Evolutionary conservation across 2,888 invertebrate species (phyloP).

Genomic region (Nudaria mundana): DNA sequence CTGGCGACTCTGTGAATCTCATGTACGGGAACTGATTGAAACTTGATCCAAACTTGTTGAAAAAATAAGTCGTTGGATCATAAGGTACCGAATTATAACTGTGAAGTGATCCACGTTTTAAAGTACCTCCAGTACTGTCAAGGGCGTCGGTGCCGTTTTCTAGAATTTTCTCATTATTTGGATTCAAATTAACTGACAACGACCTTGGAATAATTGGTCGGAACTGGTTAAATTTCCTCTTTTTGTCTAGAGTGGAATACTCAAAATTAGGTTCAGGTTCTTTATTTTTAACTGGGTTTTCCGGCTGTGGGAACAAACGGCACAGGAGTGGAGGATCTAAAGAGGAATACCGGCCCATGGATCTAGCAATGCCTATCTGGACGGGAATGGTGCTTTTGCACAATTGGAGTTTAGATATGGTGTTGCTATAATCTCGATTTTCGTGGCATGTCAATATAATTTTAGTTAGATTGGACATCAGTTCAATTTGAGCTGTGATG

Average conservation of each 20-base stretch:
- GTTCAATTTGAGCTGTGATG: constrained; percentile 91
- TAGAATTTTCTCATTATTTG: constrained; percentile 77
- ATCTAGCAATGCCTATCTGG: constrained; percentile 91
- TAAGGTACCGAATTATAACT: constrained; percentile 86
- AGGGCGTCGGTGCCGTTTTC: constrained; percentile 62
- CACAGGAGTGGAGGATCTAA: constrained; percentile 91
- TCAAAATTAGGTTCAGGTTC: constrained; percentile 66
- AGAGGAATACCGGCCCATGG: constrained; percentile 93
- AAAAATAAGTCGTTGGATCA: constrained; percentile 92
- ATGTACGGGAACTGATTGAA: constrained; percentile 94
- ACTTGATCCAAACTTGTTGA: constrained; percentile 95
- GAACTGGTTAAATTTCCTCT: constrained; percentile 86
- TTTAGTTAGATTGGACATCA: constrained; percentile 87
- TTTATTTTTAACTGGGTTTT: constrained; percentile 79
- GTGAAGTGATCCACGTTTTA: constrained; percentile 72
- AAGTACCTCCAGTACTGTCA: constrained; percentile 54
- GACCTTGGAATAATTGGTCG: constrained; percentile 96
- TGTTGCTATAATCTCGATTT: constrained; percentile 75
- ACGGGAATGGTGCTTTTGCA: constrained; percentile 93
- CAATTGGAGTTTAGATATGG: constrained; percentile 85
- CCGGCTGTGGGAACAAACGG: constrained; percentile 91
- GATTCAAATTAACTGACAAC: constrained; percentile 90
- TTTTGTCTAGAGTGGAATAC: constrained; percentile 80
- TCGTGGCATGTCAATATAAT: constrained; percentile 83
- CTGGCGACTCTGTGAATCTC: constrained; percentile 87